Percentiles rank a stretch among this genome's conserved stretches.
Evolutionary conservation across 2,113 vertebrate species (phyloP).

Genomic region (Geococcyx californianus): DNA sequence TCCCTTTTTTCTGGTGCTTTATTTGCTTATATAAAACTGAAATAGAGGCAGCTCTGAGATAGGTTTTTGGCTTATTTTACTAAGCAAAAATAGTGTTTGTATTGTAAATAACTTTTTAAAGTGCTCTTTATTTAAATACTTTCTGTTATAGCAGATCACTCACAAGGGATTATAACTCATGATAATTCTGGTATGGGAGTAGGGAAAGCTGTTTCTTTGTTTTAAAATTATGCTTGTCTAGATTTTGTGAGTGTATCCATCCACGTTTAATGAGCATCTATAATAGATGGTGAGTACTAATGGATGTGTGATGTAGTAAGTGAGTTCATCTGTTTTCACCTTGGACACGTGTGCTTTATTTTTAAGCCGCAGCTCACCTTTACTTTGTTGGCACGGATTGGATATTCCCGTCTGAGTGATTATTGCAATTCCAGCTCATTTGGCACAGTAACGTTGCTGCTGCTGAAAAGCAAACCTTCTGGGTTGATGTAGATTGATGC

Average conservation of each 20-base stretch:
- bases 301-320: background rate
- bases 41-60: background rate
- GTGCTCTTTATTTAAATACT: constrained; percentile 22
- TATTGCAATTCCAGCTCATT: background rate
- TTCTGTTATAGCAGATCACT: constrained; percentile 1
- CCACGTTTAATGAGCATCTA: background rate
- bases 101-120: constrained; percentile 35
- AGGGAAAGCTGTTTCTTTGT: background rate
- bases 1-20: background rate
- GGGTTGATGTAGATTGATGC: background rate
- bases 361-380: background rate
- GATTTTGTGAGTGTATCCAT: background rate
- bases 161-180: constrained; percentile 1
- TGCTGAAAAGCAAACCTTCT: background rate
- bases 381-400: background rate
- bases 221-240: background rate
- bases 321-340: background rate
- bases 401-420: background rate
- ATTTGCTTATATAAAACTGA: background rate
- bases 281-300: background rate
- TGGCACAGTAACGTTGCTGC: background rate
- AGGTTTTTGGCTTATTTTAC: background rate
- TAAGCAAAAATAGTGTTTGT: background rate
- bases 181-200: background rate
- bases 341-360: background rate